Percentiles rank a stretch among this genome's conserved stretches.
These are phyloP conservation scores for Ormyrus labotus DNA, from an alignment of 2,888 invertebrate genomes.

Conservation along the genomic window DNA sequence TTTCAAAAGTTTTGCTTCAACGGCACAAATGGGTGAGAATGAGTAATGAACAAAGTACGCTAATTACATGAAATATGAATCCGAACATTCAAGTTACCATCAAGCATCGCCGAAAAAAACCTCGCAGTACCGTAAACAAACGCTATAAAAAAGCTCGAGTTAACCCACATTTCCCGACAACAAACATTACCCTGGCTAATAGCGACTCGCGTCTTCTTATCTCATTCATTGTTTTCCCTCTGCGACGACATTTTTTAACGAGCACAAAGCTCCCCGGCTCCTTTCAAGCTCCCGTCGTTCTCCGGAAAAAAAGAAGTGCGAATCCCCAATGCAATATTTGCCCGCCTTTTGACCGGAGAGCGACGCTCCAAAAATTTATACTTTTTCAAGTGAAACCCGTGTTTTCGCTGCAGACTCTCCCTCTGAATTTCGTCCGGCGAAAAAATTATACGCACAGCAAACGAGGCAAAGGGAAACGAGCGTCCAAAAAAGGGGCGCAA, in stretches of 20 bases:
- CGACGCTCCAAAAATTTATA: neutral
- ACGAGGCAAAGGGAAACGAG: neutral
- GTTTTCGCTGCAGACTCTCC: conserved; percentile 24
- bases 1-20: too few relatives aligned
- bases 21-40: too few relatives aligned
- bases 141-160: neutral
- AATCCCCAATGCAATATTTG: conserved; percentile 6
- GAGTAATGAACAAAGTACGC: too few relatives aligned
- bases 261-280: neutral
- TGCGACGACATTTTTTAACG: conserved; percentile 22
- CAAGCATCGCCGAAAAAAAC: too few relatives aligned
- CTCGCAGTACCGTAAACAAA: too few relatives aligned
- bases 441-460: conserved; percentile 12
- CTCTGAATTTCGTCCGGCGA: neutral
- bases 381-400: conserved; percentile 10
- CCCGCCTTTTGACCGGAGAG: neutral
- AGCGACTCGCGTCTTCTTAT: conserved; percentile 1
- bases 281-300: neutral
- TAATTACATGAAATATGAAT: too few relatives aligned
- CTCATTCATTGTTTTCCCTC: conserved; percentile 27
- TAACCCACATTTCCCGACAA: conserved; percentile 21
- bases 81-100: too few relatives aligned
- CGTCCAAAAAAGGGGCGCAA: neutral
- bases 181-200: conserved; percentile 6
- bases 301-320: too few relatives aligned